Evolutionary conservation across 2,797 vertebrate genomes (phyloP).

Genomic region (Coluber constrictor): DNA sequence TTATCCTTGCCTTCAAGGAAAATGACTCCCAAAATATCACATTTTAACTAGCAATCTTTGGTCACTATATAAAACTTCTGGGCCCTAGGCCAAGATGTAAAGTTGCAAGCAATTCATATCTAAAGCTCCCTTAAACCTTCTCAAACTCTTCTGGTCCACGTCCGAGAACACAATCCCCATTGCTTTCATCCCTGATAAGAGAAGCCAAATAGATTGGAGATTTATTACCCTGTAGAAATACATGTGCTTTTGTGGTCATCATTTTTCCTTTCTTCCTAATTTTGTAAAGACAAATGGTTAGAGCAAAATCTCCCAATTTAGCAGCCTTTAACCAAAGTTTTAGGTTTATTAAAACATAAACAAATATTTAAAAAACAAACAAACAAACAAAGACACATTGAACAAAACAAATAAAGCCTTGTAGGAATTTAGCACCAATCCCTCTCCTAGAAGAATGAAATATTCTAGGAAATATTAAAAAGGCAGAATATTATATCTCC

Average conservation of each 20-base stretch:
- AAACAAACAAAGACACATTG: background rate
- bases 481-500: too few species aligned
- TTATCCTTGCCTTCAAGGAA: slow-evolving; percentile 40
- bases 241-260: background rate
- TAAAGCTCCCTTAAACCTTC: background rate
- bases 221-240: slow-evolving; percentile 30
- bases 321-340: background rate
- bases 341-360: background rate
- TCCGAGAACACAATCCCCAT: background rate
- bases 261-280: background rate
- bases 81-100: slow-evolving; percentile 39
- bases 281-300: background rate
- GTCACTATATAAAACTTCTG: slow-evolving; percentile 50
- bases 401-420: background rate
- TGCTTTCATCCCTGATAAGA: background rate
- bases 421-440: too few species aligned
- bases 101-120: slow-evolving; percentile 41
- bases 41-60: slow-evolving; percentile 50
- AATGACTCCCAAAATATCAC: slow-evolving; percentile 53
- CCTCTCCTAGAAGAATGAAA: too few species aligned
- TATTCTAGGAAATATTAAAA: too few species aligned
- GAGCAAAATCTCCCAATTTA: background rate
- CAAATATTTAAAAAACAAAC: background rate
- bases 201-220: background rate
- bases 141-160: background rate